Percentiles rank a stretch among this genome's conserved stretches.
Conservation (phyloP, 2,888 invertebrate species). For the Hedya salicella region DNA sequence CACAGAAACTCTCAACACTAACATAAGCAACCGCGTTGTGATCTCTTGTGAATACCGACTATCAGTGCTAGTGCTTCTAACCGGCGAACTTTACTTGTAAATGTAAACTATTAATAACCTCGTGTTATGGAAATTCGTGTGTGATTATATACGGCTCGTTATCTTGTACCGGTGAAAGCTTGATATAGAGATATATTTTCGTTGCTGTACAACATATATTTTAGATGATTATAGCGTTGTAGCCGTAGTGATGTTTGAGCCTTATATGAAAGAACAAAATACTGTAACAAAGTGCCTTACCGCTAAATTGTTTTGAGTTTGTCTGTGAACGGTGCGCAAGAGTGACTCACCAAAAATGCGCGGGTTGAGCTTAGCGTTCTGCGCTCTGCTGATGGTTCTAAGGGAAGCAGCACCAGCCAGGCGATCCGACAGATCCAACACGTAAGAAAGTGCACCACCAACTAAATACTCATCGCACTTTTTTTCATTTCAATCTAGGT, state of each 20-base stretch:
- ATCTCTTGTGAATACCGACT: slow-evolving; percentile 48
- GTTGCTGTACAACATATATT: slow-evolving; percentile 43
- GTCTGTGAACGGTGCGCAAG: slow-evolving; percentile 47
- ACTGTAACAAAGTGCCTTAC: slow-evolving; percentile 78
- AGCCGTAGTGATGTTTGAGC: slow-evolving; percentile 48
- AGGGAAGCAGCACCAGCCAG: slow-evolving; percentile 72
- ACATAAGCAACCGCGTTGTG: slow-evolving; percentile 57
- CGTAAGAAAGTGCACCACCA: slow-evolving; percentile 56
- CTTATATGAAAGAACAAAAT: slow-evolving; percentile 61
- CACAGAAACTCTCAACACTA: slow-evolving; percentile 47
- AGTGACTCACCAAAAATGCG: slow-evolving; percentile 73
- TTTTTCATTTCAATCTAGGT: slow-evolving; percentile 31
- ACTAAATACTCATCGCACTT: slow-evolving; percentile 26
- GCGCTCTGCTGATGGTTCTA: slow-evolving; percentile 66
- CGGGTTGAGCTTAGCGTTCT: slow-evolving; percentile 59
- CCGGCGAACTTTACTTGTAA: slow-evolving; percentile 49
- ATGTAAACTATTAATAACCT: slow-evolving; percentile 69
- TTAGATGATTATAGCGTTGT: slow-evolving; percentile 38
- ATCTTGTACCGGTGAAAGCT: slow-evolving; percentile 65
- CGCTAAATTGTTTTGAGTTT: slow-evolving; percentile 51
- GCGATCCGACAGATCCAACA: slow-evolving; percentile 58
- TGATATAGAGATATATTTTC: slow-evolving; percentile 42
- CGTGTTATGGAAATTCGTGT: slow-evolving; percentile 62
- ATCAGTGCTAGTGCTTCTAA: slow-evolving; percentile 42
- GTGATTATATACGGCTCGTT: slow-evolving; percentile 74